Conservation (phyloP, 1,140 invertebrate species). For the Cydia strobilella region DNA sequence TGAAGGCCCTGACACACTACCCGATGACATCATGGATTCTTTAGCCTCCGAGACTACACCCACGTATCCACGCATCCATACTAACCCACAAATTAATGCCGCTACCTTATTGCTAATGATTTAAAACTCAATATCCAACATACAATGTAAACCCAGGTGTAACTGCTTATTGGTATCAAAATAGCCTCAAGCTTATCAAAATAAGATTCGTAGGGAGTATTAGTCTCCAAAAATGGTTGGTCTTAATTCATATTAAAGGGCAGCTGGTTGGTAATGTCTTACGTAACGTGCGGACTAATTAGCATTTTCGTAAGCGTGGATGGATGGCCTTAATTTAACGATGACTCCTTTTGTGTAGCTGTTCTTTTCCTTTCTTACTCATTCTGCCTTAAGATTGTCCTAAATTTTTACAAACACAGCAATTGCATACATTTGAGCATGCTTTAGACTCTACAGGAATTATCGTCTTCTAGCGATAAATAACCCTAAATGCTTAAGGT, state of each 20-base stretch:
- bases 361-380: not conserved
- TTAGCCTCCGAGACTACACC: slow-evolving; percentile 17
- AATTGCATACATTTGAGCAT: too few relatives aligned
- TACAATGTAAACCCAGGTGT: not conserved
- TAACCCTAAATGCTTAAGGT: too few relatives aligned
- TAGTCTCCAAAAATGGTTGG: slow-evolving; percentile 29
- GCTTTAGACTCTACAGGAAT: too few relatives aligned
- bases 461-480: too few relatives aligned
- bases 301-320: slow-evolving; percentile 13
- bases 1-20: slow-evolving; percentile 30
- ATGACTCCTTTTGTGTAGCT: not conserved
- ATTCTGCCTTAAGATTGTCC: not conserved
- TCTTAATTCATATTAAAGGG: slow-evolving; percentile 25
- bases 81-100: not conserved
- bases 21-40: slow-evolving; percentile 24
- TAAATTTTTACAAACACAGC: not conserved
- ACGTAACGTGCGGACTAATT: slow-evolving; percentile 6
- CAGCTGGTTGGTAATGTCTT: slow-evolving; percentile 3
- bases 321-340: slow-evolving; percentile 1
- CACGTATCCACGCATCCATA: not conserved
- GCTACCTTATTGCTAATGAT: not conserved
- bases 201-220: slow-evolving; percentile 16
- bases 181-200: slow-evolving; percentile 1
- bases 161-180: not conserved
- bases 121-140: not conserved